Evolutionary conservation across 2,113 vertebrate genomes (phyloP), one percentile per base, ranked within the genome.

Genomic region (Anolis carolinensis): DNA sequence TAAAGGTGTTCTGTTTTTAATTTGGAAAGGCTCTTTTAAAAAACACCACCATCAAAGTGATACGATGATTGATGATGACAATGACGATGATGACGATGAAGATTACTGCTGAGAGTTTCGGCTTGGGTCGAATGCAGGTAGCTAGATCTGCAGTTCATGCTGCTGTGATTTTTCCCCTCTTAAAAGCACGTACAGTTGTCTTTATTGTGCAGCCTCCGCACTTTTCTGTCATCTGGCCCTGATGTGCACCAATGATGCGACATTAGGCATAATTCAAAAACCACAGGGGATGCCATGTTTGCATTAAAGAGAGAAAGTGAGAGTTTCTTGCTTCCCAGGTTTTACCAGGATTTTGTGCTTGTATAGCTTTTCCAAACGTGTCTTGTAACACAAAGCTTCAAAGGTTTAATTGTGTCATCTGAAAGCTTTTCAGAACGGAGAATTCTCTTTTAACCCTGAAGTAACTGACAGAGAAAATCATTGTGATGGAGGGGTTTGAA

Each of bases 261-360:
- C 81, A 81, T 84, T 81, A 63, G n/a, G 4, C 63, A 5, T 76
- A 59, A 52, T 73, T 32, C 81, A 87, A 16, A 85, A 76, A 79
- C 77, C 70, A 84, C 88, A 90, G 88, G 82, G 81, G 83, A 81
- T 87, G 82, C 82, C 81, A n/a, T 74, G 55, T 86, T 81, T 74
- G 59, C 32, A 30, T 34, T 8, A 63, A 44, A 63, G 36, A 50
- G 9, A 59, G 30, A 21, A 6, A 55, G 14, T 20, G 65, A 71
- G 39, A 23, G 5, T 8, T 25, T 48, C 11, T 77, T 78, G n/a
- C 23, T 13, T 55, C 23, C 23, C n/a, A 59, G 18, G 7, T 39
- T 79, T n/a, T 25, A 59, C 20, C 44, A 76, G 21, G 75, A 59
- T n/a, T 21, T 55, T 55, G 32, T 7, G 32, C 75, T 39, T 55